phyloP scores from a whole-genome alignment of 2,797 vertebrate genomes.

The Chelon labrosus region DNA sequence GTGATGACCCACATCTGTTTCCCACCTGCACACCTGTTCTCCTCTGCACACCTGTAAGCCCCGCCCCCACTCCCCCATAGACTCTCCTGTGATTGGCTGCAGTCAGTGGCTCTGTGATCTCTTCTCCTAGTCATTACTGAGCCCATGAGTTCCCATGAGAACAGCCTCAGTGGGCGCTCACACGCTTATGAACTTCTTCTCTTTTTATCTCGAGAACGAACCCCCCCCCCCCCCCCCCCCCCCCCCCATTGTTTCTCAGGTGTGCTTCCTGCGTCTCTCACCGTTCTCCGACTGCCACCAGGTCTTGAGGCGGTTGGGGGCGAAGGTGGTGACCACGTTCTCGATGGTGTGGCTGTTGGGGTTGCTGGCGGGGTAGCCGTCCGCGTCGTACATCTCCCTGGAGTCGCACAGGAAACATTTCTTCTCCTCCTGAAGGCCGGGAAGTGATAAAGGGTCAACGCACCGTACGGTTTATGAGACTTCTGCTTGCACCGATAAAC shows the following conservation, averaged over 20 bases:
- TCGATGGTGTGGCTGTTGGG: conserved; percentile 92
- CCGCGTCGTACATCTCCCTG: conserved; percentile 84
- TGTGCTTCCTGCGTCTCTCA: conserved; percentile 66
- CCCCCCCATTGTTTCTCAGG: not conserved
- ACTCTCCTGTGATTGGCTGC: conserved; percentile 47
- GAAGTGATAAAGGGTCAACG: conserved; percentile 6
- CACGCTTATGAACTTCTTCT: conserved; percentile 7
- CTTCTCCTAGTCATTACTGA: conserved; percentile 71
- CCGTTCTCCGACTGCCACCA: conserved; percentile 99
- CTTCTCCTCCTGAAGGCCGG: conserved; percentile 90
- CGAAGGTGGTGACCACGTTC: conserved; percentile 97
- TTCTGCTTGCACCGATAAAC: too few species aligned
- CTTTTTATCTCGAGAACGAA: not conserved
- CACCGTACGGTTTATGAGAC: not conserved
- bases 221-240: too few species aligned
- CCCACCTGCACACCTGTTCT: conserved; percentile 70
- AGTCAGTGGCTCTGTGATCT: conserved; percentile 63
- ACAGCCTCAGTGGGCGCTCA: conserved; percentile 24
- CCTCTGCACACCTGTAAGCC: conserved; percentile 66
- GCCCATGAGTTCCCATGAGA: conserved; percentile 65
- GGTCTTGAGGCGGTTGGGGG: conserved; percentile 95
- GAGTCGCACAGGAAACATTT: conserved; percentile 97
- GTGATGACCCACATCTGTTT: conserved; percentile 70
- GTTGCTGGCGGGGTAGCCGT: conserved; percentile 83
- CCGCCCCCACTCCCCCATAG: conserved; percentile 18